Evolutionary conservation across 2,113 vertebrate species (phyloP).

Genomic region (Siniperca knerii): DNA sequence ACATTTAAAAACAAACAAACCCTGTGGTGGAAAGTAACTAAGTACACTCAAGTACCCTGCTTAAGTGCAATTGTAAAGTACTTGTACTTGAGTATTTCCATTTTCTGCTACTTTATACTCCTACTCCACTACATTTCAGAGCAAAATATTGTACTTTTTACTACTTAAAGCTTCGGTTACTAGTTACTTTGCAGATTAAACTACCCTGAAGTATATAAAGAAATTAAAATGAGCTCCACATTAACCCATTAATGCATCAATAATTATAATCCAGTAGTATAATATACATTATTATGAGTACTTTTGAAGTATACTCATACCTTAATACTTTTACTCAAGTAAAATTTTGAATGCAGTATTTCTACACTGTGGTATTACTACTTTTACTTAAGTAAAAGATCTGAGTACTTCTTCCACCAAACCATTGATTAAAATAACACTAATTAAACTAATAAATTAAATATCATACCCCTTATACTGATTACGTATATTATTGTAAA

Average conservation of each 20-base stretch:
- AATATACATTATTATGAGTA: too few species aligned
- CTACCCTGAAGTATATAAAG: neutral
- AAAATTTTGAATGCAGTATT: too few species aligned
- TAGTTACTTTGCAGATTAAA: neutral
- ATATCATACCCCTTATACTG: neutral
- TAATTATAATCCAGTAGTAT: too few species aligned
- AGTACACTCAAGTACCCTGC: neutral
- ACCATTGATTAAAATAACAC: too few species aligned
- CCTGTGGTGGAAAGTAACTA: too few species aligned
- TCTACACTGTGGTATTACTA: too few species aligned
- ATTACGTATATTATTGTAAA: neutral
- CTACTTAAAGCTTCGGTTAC: neutral
- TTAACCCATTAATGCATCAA: too few species aligned
- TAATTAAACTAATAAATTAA: neutral
- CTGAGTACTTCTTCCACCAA: too few species aligned
- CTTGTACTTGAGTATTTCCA: neutral
- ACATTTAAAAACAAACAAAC: neutral
- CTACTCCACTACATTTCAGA: neutral
- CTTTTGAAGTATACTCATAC: too few species aligned
- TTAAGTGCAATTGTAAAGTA: neutral
- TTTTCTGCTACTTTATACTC: neutral
- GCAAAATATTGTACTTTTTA: neutral
- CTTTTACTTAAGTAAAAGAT: too few species aligned
- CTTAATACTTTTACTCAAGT: too few species aligned
- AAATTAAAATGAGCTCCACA: too few species aligned